Conservation (phyloP, 1,140 invertebrate genomes). For the Forficula auricularia region DNA sequence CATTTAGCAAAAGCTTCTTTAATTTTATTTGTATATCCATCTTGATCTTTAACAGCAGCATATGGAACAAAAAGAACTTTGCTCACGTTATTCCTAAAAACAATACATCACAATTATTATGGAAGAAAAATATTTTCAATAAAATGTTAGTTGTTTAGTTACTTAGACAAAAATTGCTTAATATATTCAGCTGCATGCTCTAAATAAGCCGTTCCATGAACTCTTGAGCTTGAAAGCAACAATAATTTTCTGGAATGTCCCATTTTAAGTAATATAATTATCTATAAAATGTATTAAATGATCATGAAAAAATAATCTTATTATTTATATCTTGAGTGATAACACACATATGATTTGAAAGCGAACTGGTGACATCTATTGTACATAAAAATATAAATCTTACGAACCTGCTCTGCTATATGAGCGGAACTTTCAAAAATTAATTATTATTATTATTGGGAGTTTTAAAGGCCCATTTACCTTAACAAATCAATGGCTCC, state of each 20-base stretch:
- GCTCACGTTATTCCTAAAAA: constrained; percentile 39
- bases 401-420: no score
- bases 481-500: no score
- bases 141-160: constrained; percentile 18
- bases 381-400: no score
- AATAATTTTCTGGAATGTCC: constrained; percentile 30
- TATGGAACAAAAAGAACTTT: constrained; percentile 60
- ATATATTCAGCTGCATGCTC: constrained; percentile 48
- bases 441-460: no score
- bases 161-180: constrained; percentile 40
- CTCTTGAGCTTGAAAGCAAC: constrained; percentile 47
- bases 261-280: no score
- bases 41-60: constrained; percentile 40
- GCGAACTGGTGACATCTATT: no score
- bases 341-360: no score
- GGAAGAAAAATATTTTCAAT: constrained; percentile 11
- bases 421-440: no score
- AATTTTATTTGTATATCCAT: constrained; percentile 45
- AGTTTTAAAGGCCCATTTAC: no score
- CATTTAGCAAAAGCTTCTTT: constrained; percentile 37
- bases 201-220: constrained; percentile 43
- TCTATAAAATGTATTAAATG: no score
- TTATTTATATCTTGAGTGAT: no score
- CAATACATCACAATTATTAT: constrained; percentile 12
- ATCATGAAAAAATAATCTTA: no score